phyloP scores from a whole-genome alignment of 1,140 invertebrate species.

The Melanaphis sacchari region DNA sequence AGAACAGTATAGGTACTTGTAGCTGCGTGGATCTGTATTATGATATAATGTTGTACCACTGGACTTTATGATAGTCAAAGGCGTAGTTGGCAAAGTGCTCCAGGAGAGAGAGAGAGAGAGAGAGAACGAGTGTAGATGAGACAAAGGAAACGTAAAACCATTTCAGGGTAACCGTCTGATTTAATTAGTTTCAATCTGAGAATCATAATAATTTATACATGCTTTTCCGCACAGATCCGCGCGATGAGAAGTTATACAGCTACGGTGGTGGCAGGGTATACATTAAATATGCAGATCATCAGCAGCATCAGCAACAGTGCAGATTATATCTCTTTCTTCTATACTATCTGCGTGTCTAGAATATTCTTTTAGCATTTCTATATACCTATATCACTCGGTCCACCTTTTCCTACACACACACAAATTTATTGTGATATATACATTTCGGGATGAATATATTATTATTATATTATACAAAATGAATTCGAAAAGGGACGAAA shows the following conservation, averaged over 20 bases:
- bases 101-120: background rate
- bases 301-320: background rate
- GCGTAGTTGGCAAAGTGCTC: background rate
- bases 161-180: slow-evolving; percentile 34
- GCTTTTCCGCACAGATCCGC: slow-evolving; percentile 2
- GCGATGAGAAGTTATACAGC: background rate
- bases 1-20: background rate
- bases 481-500: slow-evolving; percentile 23
- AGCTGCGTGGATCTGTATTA: background rate
- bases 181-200: slow-evolving; percentile 58
- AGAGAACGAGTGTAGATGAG: too few relatives aligned
- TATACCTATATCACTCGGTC: background rate
- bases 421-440: background rate
- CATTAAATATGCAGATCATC: slow-evolving; percentile 50
- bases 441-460: background rate
- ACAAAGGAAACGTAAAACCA: background rate
- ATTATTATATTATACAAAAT: slow-evolving; percentile 17
- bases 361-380: background rate
- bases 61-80: background rate
- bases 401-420: background rate
- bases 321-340: background rate
- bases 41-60: background rate
- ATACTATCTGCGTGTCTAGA: background rate
- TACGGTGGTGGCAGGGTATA: background rate
- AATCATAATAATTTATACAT: slow-evolving; percentile 42